Evolutionary conservation across 2,797 vertebrate species (phyloP).

Genomic region (Euthynnus affinis): DNA sequence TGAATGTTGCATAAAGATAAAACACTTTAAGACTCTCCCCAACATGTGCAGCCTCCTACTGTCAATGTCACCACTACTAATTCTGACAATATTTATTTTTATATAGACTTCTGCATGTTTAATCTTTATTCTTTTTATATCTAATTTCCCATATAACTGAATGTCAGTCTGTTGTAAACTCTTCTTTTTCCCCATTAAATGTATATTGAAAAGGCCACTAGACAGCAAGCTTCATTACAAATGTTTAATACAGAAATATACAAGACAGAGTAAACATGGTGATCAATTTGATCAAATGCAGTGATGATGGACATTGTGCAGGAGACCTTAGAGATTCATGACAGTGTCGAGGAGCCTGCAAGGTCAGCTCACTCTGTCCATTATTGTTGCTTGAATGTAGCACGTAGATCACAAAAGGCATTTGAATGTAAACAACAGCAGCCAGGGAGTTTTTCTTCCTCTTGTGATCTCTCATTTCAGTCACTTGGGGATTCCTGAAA

Average conservation of each 20-base stretch:
- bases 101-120: neutral
- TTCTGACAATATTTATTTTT: no score
- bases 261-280: slow-evolving; percentile 45
- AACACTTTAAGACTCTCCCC: neutral
- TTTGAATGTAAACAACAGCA: slow-evolving; percentile 40
- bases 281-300: slow-evolving; percentile 73
- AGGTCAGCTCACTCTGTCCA: slow-evolving; percentile 11
- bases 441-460: neutral
- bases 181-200: neutral
- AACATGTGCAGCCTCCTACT: neutral
- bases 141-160: no score
- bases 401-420: slow-evolving; percentile 1
- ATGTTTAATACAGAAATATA: slow-evolving; percentile 65
- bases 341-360: neutral
- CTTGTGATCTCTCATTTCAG: slow-evolving; percentile 5
- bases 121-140: neutral
- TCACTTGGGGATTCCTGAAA: slow-evolving; percentile 56
- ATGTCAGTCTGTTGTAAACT: no score
- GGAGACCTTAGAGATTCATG: neutral
- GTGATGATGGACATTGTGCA: slow-evolving; percentile 22
- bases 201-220: neutral
- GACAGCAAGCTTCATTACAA: slow-evolving; percentile 33
- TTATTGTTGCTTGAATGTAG: slow-evolving; percentile 11
- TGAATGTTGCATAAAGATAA: neutral
- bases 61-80: no score